These are phyloP conservation scores for Muscina levida DNA, from an alignment of 2,888 invertebrate genomes.

Conservation along the genomic window DNA sequence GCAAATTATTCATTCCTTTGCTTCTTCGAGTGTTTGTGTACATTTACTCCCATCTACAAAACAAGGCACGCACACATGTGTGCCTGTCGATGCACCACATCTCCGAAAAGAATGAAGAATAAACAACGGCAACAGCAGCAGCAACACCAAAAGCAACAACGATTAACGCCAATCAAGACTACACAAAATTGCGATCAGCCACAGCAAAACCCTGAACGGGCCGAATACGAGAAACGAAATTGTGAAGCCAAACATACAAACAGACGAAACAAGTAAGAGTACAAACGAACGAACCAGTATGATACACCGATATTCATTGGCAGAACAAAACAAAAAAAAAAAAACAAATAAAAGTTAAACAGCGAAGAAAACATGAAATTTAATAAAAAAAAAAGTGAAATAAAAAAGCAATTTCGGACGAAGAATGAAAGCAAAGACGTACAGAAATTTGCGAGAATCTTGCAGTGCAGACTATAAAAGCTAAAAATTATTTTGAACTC, in stretches of 20 bases:
- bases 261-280: neutral
- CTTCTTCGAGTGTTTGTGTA: conserved; percentile 20
- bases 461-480: conserved; percentile 78
- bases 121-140: conserved; percentile 45
- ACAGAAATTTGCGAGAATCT: conserved; percentile 71
- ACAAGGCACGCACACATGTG: neutral
- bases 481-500: conserved; percentile 79
- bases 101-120: conserved; percentile 53
- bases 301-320: conserved; percentile 16
- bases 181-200: conserved; percentile 48
- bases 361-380: conserved; percentile 63
- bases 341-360: conserved; percentile 58
- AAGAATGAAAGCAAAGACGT: conserved; percentile 61
- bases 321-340: conserved; percentile 44
- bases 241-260: conserved; percentile 56
- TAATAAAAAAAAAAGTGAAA: conserved; percentile 60
- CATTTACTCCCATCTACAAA: neutral
- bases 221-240: conserved; percentile 30
- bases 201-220: conserved; percentile 49
- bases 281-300: too few relatives aligned
- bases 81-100: conserved; percentile 50
- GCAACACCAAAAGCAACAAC: conserved; percentile 42
- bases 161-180: conserved; percentile 56
- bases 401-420: conserved; percentile 57
- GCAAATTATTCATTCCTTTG: conserved; percentile 35